phyloP scores from a whole-genome alignment of 2,113 vertebrate species.

The Chionomys nivalis region DNA sequence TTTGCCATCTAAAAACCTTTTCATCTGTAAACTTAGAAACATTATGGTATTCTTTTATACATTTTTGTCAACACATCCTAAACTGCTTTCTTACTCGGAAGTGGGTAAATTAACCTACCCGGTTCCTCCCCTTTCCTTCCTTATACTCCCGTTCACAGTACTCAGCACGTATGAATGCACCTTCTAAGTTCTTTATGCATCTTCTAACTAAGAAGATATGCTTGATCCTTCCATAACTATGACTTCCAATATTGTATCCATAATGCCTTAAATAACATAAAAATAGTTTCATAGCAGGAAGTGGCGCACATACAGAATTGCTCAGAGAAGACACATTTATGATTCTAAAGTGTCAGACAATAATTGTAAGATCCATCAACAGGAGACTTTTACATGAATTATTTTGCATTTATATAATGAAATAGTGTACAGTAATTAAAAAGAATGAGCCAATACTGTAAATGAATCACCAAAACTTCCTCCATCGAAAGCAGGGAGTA shows the following conservation, averaged over 20 bases:
- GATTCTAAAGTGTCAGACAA: neutral
- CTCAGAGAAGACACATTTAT: neutral
- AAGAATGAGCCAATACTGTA: slow-evolving; percentile 1
- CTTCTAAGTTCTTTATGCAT: neutral
- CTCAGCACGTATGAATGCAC: too few relatives aligned
- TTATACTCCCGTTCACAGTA: fast-evolving
- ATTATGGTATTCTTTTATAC: neutral
- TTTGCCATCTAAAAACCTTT: fast-evolving
- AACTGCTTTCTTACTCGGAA: neutral
- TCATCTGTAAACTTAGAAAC: neutral
- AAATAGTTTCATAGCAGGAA: neutral
- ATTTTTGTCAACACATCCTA: neutral
- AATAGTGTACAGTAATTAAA: neutral
- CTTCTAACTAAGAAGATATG: neutral
- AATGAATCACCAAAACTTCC: slow-evolving; percentile 2
- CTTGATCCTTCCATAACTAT: neutral
- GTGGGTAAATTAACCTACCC: too few relatives aligned
- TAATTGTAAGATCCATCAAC: neutral
- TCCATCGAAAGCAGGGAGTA: neutral
- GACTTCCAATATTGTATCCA: neutral
- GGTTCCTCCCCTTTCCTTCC: neutral
- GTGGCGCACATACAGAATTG: too few relatives aligned
- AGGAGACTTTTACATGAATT: neutral
- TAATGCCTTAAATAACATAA: neutral
- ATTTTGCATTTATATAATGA: neutral